Percentiles rank a stretch among this genome's conserved stretches.
phyloP scores from a whole-genome alignment of 2,797 vertebrate species.

The Alcedo quadribrachys region DNA sequence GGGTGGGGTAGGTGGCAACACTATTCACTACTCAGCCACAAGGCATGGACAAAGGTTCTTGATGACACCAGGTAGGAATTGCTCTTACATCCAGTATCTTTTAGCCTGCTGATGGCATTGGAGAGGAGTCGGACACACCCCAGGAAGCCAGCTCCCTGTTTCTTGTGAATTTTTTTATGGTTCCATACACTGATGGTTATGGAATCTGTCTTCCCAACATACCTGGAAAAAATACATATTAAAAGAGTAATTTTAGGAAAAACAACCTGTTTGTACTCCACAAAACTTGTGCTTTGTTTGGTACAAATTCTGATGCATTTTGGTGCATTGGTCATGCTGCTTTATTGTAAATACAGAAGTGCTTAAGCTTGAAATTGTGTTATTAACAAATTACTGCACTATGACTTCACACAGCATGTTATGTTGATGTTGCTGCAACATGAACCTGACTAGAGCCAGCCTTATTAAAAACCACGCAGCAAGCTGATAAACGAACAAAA shows the following conservation, averaged over 20 bases:
- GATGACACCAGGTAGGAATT: background rate
- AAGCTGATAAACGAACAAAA: conserved; percentile 8
- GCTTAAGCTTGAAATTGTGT: conserved; percentile 17
- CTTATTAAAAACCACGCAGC: conserved; percentile 46
- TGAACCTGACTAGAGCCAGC: conserved; percentile 32
- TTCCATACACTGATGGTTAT: conserved; percentile 99
- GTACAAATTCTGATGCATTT: conserved; percentile 6
- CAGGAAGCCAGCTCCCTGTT: conserved; percentile 96
- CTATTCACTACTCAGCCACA: background rate
- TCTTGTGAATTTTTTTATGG: conserved; percentile 99
- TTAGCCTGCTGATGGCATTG: conserved; percentile 96
- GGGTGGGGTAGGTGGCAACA: conserved; percentile 1
- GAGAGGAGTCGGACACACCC: conserved; percentile 96
- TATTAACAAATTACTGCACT: conserved; percentile 58
- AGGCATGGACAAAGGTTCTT: background rate
- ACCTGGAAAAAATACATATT: conserved; percentile 77
- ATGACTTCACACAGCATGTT: conserved; percentile 43
- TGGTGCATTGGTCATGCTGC: background rate
- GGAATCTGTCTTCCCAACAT: conserved; percentile 96
- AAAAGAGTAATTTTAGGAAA: background rate
- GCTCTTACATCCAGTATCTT: conserved; percentile 96
- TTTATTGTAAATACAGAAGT: conserved; percentile 40
- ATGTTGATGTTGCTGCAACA: conserved; percentile 48
- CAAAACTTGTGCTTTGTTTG: background rate
- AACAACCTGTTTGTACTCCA: background rate